These are phyloP conservation scores for Argyresthia albistria DNA, from an alignment of 2,888 invertebrate species.

Conservation along the genomic window DNA sequence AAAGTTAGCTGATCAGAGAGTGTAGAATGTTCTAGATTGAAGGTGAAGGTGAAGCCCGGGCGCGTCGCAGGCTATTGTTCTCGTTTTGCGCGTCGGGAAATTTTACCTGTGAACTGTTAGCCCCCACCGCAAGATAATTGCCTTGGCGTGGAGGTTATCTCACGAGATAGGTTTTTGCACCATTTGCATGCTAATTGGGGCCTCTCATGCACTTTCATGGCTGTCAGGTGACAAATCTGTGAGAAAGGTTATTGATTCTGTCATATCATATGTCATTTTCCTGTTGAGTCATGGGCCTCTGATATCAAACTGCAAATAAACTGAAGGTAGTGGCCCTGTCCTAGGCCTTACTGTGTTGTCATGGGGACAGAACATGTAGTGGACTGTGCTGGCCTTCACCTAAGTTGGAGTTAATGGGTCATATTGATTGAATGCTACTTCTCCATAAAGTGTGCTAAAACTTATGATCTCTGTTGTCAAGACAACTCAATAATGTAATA, in stretches of 20 bases:
- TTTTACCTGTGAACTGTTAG: conserved; percentile 8
- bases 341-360: not conserved
- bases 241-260: not conserved
- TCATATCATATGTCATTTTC: conserved; percentile 1
- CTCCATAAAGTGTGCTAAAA: no score
- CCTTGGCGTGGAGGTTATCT: not conserved
- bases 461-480: no score
- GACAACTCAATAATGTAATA: no score
- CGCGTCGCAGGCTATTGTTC: conserved; percentile 45
- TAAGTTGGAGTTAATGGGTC: no score
- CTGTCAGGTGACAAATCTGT: not conserved
- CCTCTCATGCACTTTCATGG: not conserved
- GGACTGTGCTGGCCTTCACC: no score
- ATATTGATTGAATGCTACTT: no score
- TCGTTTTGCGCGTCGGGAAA: conserved; percentile 34
- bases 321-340: not conserved
- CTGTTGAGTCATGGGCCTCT: not conserved
- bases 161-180: not conserved
- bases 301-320: not conserved
- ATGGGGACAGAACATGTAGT: not conserved
- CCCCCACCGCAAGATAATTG: not conserved
- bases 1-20: conserved; percentile 19
- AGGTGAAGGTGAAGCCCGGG: conserved; percentile 12
- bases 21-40: conserved; percentile 36
- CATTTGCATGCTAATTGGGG: not conserved